phyloP scores from a whole-genome alignment of 2,797 vertebrate species.

The Diplodus sargus region DNA sequence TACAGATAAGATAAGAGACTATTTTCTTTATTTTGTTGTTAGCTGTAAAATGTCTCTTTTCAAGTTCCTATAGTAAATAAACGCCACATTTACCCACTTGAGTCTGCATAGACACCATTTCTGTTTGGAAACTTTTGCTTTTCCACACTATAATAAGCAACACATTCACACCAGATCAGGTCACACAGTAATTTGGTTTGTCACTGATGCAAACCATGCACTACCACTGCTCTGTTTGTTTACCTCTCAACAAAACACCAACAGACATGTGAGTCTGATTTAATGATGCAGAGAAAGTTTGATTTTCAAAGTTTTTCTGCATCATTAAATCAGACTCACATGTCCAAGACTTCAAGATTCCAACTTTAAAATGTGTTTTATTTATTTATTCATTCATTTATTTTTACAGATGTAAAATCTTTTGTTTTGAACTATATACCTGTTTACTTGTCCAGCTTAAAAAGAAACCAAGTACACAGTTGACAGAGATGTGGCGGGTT shows the following conservation, averaged over 20 bases:
- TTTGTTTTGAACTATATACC: neutral
- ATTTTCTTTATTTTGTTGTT: neutral
- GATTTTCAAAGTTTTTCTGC: neutral
- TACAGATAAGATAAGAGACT: no score
- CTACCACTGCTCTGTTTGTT: neutral
- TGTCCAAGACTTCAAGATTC: slow-evolving; percentile 19
- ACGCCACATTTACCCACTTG: neutral
- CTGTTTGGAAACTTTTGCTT: neutral
- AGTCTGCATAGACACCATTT: neutral
- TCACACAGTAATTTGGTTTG: neutral
- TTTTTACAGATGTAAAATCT: neutral
- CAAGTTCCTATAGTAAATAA: slow-evolving; percentile 1
- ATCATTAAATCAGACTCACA: no score
- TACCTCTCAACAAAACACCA: slow-evolving; percentile 13
- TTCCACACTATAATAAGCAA: slow-evolving; percentile 6
- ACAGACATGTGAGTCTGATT: slow-evolving; percentile 33
- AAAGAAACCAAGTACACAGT: neutral
- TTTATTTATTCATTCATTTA: neutral
- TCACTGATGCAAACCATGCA: neutral
- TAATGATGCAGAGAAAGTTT: slow-evolving; percentile 21
- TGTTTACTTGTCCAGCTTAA: neutral
- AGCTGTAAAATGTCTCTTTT: neutral
- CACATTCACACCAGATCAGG: neutral
- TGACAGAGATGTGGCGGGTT: neutral
- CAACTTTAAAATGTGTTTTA: neutral